phyloP scores from a whole-genome alignment of 2,888 invertebrate genomes.

The Congeria kusceri region DNA sequence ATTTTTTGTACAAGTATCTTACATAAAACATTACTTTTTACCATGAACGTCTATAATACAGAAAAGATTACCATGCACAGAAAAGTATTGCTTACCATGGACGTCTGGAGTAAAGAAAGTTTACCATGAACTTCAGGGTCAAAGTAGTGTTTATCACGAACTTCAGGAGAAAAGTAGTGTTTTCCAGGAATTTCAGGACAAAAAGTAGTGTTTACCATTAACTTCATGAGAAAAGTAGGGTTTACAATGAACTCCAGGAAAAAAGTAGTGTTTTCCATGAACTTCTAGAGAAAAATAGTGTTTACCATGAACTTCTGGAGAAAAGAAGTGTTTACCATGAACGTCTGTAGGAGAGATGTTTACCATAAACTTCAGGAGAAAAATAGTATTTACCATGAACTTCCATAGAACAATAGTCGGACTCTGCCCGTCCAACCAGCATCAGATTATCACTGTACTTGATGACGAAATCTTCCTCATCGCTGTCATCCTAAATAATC shows the following conservation, averaged over 20 bases:
- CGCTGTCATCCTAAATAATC: slow-evolving; percentile 83
- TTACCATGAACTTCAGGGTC: slow-evolving; percentile 95
- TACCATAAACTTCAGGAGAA: slow-evolving; percentile 95
- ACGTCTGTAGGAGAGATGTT: slow-evolving; percentile 65
- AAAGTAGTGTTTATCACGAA: too few species aligned
- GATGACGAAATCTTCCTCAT: slow-evolving; percentile 94
- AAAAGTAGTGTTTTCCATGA: slow-evolving; percentile 89
- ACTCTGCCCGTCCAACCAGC: slow-evolving; percentile 93
- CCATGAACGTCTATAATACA: too few species aligned
- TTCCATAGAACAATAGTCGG: slow-evolving; percentile 94
- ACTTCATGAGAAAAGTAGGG: slow-evolving; percentile 95
- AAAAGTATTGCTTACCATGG: too few species aligned
- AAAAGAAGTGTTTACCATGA: slow-evolving; percentile 89
- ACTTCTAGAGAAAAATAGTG: neutral
- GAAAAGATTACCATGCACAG: too few species aligned
- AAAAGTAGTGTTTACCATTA: slow-evolving; percentile 88
- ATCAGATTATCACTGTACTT: slow-evolving; percentile 95
- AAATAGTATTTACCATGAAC: slow-evolving; percentile 90
- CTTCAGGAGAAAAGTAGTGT: slow-evolving; percentile 88
- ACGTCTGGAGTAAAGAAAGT: slow-evolving; percentile 60
- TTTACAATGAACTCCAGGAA: too few species aligned
- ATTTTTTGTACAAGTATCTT: too few species aligned
- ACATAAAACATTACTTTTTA: too few species aligned
- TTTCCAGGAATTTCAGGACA: too few species aligned
- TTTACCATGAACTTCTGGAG: slow-evolving; percentile 94